phyloP scores from a whole-genome alignment of 2,797 vertebrate genomes.

The Mallotus villosus region DNA sequence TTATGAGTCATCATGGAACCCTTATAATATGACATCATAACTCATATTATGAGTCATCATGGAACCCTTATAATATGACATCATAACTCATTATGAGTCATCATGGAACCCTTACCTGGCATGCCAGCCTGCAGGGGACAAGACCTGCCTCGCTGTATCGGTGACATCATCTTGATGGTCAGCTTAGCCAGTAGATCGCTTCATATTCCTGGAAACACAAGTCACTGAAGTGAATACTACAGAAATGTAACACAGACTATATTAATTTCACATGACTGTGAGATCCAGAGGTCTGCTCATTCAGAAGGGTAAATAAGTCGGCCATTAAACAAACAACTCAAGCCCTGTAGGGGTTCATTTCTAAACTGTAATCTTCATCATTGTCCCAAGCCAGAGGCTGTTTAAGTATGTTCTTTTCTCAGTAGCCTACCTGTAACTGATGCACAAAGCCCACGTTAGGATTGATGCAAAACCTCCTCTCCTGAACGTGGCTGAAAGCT shows the following conservation, averaged over 20 bases:
- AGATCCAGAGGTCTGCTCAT: background rate
- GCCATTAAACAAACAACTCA: background rate
- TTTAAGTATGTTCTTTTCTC: background rate
- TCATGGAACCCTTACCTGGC: too few species aligned
- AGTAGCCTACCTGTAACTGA: constrained; percentile 87
- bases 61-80: too few species aligned
- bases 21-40: too few species aligned
- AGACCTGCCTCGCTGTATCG: constrained; percentile 90
- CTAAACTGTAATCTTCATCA: background rate
- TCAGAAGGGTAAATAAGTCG: background rate
- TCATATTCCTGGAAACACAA: constrained; percentile 88
- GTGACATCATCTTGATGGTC: constrained; percentile 99
- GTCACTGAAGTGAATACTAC: background rate
- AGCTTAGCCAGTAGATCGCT: constrained; percentile 98
- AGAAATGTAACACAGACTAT: background rate
- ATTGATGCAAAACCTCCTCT: constrained; percentile 99
- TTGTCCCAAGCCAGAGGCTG: background rate
- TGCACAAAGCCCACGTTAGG: constrained; percentile 98
- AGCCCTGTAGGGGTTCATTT: background rate
- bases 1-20: too few species aligned
- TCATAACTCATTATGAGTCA: too few species aligned
- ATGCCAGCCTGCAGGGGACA: constrained; percentile 87
- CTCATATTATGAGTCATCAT: too few species aligned
- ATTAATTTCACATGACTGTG: background rate
- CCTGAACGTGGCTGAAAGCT: constrained; percentile 97